Conservation (phyloP, 2,797 vertebrate genomes). For the Sciurus vulgaris region DNA sequence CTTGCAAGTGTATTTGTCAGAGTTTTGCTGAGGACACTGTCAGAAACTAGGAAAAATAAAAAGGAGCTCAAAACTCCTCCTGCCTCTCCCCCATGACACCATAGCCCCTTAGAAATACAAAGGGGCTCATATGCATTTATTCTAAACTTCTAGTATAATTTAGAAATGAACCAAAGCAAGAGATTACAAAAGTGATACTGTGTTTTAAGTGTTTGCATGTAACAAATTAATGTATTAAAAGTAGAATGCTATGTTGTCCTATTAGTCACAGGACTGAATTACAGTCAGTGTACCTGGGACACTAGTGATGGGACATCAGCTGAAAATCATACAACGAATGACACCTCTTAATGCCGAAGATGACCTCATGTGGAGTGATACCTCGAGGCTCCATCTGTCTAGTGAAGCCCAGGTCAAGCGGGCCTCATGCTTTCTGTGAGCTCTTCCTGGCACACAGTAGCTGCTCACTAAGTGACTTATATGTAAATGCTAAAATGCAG, state of each 20-base stretch:
- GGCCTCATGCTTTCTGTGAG: background rate
- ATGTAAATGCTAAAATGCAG: background rate
- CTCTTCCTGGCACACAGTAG: background rate
- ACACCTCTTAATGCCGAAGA: background rate
- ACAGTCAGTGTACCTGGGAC: background rate
- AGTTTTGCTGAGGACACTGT: background rate
- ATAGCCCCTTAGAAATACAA: background rate
- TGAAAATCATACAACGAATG: conserved; percentile 32
- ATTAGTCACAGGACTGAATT: conserved; percentile 38
- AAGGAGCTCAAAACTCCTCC: background rate
- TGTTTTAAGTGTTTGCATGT: conserved; percentile 7
- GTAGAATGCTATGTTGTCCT: conserved; percentile 4
- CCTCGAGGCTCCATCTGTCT: background rate
- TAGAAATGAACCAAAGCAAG: background rate
- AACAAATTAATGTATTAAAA: conserved; percentile 59
- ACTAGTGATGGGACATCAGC: conserved; percentile 18
- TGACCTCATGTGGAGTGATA: conserved; percentile 31
- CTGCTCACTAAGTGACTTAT: background rate
- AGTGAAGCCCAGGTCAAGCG: background rate
- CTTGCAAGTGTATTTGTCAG: background rate
- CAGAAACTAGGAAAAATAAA: background rate
- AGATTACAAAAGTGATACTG: conserved; percentile 6
- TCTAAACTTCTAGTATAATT: conserved; percentile 24
- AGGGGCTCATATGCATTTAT: background rate
- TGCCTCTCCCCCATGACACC: background rate